A percentile compares a stretch with the other conserved stretches of the same genome.
These are phyloP conservation scores for Drosophila suzukii DNA, from an alignment of 1,140 invertebrate species.

Conservation along the genomic window DNA sequence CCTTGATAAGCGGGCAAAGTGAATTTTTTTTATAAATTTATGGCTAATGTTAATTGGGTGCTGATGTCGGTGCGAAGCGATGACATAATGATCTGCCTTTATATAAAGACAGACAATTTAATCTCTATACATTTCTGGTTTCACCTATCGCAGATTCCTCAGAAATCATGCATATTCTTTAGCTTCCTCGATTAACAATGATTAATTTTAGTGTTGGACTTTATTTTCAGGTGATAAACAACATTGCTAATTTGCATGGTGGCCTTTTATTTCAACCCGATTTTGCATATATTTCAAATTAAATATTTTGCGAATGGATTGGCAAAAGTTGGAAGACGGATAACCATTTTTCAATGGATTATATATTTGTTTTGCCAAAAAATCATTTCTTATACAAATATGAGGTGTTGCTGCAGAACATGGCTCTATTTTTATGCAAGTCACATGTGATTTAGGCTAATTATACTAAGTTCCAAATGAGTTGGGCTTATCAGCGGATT, in stretches of 20 bases:
- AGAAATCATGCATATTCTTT: conserved; percentile 24
- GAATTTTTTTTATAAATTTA: conserved; percentile 37
- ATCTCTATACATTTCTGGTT: conserved; percentile 16
- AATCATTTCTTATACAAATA: background rate
- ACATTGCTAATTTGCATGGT: conserved; percentile 19
- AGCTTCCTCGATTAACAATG: conserved; percentile 6
- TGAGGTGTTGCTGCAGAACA: too few species aligned
- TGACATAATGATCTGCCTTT: conserved; percentile 49
- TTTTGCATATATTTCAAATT: conserved; percentile 8
- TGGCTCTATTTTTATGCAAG: conserved; percentile 1
- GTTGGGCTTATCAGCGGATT: conserved; percentile 43
- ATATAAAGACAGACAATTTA: conserved; percentile 24
- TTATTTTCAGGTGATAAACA: conserved; percentile 21
- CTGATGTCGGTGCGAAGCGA: conserved; percentile 32
- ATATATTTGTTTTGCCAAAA: background rate
- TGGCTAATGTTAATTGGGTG: conserved; percentile 71
- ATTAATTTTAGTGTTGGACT: conserved; percentile 19
- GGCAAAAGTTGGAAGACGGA: background rate
- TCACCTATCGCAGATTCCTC: conserved; percentile 1
- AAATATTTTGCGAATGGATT: background rate
- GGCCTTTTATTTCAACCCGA: background rate
- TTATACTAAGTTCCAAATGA: conserved; percentile 29
- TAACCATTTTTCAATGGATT: conserved; percentile 13
- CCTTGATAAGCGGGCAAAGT: conserved; percentile 48
- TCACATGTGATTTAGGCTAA: conserved; percentile 41